Conservation (phyloP, 2,113 vertebrate species). For the Pycnonotus jocosus region DNA sequence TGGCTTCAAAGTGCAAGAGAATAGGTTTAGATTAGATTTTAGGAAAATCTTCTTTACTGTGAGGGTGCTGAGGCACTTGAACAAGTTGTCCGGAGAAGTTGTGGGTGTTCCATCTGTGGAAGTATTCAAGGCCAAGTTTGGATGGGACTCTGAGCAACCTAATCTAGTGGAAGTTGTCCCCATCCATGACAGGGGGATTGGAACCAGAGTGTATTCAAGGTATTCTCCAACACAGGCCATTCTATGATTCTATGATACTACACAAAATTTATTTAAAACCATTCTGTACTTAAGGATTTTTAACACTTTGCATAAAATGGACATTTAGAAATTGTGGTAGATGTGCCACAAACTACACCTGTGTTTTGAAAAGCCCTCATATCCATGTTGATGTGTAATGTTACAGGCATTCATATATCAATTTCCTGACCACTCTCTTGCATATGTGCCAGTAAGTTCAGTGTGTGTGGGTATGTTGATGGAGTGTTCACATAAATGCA, state of each 20-base stretch:
- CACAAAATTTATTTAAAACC: not conserved
- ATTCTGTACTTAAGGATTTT: not conserved
- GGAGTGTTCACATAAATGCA: not conserved
- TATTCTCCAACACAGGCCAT: not conserved
- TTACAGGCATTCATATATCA: not conserved
- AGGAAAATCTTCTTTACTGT: not conserved
- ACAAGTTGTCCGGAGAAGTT: not conserved
- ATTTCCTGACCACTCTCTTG: not conserved
- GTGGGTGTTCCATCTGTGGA: not conserved
- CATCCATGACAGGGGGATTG: not conserved
- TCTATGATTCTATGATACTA: not conserved
- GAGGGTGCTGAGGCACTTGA: accelerated
- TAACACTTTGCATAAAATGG: not conserved
- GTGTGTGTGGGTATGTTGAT: not conserved
- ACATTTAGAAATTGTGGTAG: not conserved
- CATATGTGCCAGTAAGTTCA: not conserved
- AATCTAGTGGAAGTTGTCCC: not conserved
- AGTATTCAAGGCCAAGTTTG: not conserved
- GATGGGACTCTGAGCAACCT: not conserved
- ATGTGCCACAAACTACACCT: not conserved
- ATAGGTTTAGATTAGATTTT: not conserved
- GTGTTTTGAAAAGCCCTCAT: not conserved
- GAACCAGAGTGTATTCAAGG: not conserved
- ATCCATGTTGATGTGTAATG: not conserved
- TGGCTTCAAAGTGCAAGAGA: not conserved